Conservation (phyloP, 2,888 invertebrate genomes). For the Synanthedon myopaeformis region DNA sequence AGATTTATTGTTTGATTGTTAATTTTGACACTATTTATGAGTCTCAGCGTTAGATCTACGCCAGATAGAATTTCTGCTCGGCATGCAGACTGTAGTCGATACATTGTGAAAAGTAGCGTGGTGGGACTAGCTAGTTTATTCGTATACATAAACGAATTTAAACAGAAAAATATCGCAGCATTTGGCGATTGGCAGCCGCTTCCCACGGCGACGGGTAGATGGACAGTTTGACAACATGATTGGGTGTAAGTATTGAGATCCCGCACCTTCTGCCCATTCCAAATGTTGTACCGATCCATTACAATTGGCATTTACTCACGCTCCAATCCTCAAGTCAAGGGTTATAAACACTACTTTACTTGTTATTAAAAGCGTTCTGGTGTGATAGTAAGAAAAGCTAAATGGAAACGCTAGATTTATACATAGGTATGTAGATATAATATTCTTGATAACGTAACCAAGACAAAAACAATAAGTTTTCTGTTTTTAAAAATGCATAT, state of each 20-base stretch:
- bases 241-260: slow-evolving; percentile 47
- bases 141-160: neutral
- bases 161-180: neutral
- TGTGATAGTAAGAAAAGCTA: too few relatives aligned
- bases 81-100: too few relatives aligned
- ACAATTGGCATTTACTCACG: slow-evolving; percentile 51
- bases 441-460: too few relatives aligned
- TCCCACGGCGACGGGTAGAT: slow-evolving; percentile 39
- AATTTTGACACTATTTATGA: too few relatives aligned
- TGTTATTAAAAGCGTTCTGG: too few relatives aligned
- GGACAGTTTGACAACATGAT: slow-evolving; percentile 58
- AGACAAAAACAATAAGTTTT: too few relatives aligned
- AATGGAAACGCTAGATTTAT: too few relatives aligned
- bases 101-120: neutral
- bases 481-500: too few relatives aligned
- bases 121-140: neutral
- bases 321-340: neutral
- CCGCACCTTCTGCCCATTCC: slow-evolving; percentile 28
- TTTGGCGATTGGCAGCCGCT: slow-evolving; percentile 23
- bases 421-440: too few relatives aligned
- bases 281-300: slow-evolving; percentile 39
- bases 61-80: too few relatives aligned
- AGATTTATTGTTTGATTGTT: too few relatives aligned
- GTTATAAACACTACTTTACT: neutral
- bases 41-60: too few relatives aligned